A percentile compares a stretch with the other conserved stretches of the same genome.
Evolutionary conservation across 2,797 vertebrate species (phyloP).

Genomic region (Gallinago stenura): DNA sequence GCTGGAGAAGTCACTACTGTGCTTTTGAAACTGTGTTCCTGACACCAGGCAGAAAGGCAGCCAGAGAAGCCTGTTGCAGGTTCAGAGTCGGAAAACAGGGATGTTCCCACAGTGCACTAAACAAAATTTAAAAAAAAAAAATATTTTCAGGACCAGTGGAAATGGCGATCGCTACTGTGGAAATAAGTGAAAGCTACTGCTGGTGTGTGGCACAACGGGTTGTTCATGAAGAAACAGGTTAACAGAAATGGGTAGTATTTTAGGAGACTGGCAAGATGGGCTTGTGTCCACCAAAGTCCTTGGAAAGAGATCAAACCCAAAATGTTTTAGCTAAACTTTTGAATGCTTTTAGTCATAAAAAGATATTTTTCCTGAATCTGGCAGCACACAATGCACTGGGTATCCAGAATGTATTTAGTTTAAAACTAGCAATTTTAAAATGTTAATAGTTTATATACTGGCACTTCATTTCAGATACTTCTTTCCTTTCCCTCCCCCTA

Average conservation of each 20-base stretch:
- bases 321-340: background rate
- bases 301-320: background rate
- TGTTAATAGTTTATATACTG: background rate
- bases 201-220: background rate
- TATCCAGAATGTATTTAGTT: background rate
- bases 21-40: background rate
- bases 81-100: background rate
- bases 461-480: background rate
- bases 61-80: background rate
- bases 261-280: background rate
- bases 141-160: background rate
- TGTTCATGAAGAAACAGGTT: background rate
- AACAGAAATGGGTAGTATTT: background rate
- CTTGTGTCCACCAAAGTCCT: background rate
- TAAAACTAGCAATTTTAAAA: background rate
- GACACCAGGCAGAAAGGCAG: background rate
- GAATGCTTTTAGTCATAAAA: background rate
- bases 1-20: accelerated
- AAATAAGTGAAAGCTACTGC: background rate
- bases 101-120: background rate
- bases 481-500: background rate
- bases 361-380: background rate
- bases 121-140: background rate
- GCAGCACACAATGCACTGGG: background rate
- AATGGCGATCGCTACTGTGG: background rate